phyloP scores from a whole-genome alignment of 2,113 vertebrate species.

The Pelmatolapia mariae region DNA sequence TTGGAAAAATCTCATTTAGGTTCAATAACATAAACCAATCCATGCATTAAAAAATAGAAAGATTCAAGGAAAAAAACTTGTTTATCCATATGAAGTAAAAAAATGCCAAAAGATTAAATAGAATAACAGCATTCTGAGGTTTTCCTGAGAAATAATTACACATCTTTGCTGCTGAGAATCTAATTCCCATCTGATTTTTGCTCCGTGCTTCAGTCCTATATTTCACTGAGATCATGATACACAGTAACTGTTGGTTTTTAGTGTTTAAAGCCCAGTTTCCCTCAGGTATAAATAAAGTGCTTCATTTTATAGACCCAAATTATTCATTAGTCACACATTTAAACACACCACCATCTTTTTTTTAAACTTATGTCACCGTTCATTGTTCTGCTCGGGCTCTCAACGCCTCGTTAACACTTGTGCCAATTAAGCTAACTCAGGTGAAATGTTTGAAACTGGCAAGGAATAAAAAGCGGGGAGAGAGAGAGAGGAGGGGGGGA shows the following conservation, averaged over 20 bases:
- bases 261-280: not conserved
- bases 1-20: not conserved
- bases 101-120: not conserved
- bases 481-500: not conserved
- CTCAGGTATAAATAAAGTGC: not conserved
- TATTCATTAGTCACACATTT: constrained; percentile 24
- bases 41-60: not conserved
- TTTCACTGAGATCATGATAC: not conserved
- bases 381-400: constrained; percentile 25
- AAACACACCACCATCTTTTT: not conserved
- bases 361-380: not conserved
- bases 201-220: not conserved
- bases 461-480: not conserved
- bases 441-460: not conserved
- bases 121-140: not conserved
- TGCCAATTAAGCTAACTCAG: constrained; percentile 25
- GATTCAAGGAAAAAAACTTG: not conserved
- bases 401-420: constrained; percentile 32
- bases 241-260: not conserved
- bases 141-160: not conserved
- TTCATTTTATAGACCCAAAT: constrained; percentile 3
- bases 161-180: not conserved
- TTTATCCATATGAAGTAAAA: not conserved
- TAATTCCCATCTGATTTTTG: not conserved
- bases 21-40: not conserved